Evolutionary conservation across 2,113 vertebrate species (phyloP).

Genomic region (Anhinga anhinga): DNA sequence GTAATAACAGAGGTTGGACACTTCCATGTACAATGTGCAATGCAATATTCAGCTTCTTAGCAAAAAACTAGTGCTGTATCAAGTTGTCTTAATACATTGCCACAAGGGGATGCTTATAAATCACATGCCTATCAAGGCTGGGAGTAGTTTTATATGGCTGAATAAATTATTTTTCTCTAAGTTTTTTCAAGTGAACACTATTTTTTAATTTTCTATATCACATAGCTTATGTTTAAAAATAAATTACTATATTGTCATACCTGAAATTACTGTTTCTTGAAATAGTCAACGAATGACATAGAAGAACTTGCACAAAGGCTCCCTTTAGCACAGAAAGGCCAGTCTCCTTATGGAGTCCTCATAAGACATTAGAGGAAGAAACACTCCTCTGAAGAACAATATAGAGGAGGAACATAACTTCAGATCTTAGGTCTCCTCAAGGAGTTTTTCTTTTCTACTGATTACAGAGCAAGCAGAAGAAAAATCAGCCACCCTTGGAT

Average conservation of each 20-base stretch:
- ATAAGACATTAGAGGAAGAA: not conserved
- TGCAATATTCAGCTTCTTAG: not conserved
- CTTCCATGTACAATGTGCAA: not conserved
- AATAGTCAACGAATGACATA: not conserved
- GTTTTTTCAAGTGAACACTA: not conserved
- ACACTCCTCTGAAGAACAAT: not conserved
- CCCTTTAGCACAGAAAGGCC: not conserved
- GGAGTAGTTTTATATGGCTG: not conserved
- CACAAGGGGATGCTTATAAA: slow-evolving; percentile 36
- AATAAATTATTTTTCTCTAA: not conserved
- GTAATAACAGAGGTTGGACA: not conserved
- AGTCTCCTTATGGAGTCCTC: not conserved
- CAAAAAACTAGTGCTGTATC: not conserved
- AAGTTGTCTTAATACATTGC: slow-evolving; percentile 13
- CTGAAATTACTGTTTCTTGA: not conserved
- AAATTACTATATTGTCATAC: not conserved
- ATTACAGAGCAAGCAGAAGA: not conserved
- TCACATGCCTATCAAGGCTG: slow-evolving; percentile 2
- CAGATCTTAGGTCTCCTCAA: not conserved
- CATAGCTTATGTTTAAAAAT: not conserved
- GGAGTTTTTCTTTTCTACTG: not conserved
- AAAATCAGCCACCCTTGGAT: not conserved
- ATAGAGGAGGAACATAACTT: not conserved
- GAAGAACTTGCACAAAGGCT: not conserved
- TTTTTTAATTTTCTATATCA: not conserved